Conservation (phyloP, 2,888 invertebrate species). For the Caenorhabditis panamensis region DNA sequence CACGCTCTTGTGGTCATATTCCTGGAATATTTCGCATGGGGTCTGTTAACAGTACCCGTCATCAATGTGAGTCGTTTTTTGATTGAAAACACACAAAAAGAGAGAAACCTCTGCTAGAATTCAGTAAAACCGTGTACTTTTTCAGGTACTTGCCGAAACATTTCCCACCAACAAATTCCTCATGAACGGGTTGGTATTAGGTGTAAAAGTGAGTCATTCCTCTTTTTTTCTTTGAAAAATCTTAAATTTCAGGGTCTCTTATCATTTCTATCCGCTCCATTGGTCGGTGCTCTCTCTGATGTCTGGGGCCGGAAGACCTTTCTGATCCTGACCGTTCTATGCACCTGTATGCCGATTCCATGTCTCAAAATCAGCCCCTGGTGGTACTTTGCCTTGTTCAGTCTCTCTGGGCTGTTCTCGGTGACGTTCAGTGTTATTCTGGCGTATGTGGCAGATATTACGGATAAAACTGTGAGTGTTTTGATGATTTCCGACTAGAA, state of each 20-base stretch:
- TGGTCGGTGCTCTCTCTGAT: slow-evolving; percentile 97
- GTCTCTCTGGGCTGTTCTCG: slow-evolving; percentile 97
- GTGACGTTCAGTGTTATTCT: slow-evolving; percentile 99
- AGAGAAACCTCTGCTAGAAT: background rate
- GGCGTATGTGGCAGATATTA: slow-evolving; percentile 99
- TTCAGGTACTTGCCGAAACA: slow-evolving; percentile 92
- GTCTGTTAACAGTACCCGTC: slow-evolving; percentile 96
- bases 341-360: slow-evolving; percentile 98
- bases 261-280: slow-evolving; percentile 96
- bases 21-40: slow-evolving; percentile 99
- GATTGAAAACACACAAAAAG: background rate
- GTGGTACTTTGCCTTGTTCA: slow-evolving; percentile 99
- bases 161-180: slow-evolving; percentile 99
- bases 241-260: slow-evolving; percentile 88
- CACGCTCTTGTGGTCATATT: slow-evolving; percentile 99
- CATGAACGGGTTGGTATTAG: slow-evolving; percentile 99
- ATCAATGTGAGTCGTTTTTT: slow-evolving; percentile 86
- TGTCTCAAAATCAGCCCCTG: slow-evolving; percentile 98
- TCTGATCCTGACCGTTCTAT: slow-evolving; percentile 88
- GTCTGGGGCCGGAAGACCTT: slow-evolving; percentile 99
- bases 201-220: slow-evolving; percentile 89
- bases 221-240: background rate
- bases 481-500: background rate
- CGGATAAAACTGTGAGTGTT: slow-evolving; percentile 86
- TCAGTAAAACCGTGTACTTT: background rate